phyloP scores from a whole-genome alignment of 2,113 vertebrate species.

The Haemorhous mexicanus region DNA sequence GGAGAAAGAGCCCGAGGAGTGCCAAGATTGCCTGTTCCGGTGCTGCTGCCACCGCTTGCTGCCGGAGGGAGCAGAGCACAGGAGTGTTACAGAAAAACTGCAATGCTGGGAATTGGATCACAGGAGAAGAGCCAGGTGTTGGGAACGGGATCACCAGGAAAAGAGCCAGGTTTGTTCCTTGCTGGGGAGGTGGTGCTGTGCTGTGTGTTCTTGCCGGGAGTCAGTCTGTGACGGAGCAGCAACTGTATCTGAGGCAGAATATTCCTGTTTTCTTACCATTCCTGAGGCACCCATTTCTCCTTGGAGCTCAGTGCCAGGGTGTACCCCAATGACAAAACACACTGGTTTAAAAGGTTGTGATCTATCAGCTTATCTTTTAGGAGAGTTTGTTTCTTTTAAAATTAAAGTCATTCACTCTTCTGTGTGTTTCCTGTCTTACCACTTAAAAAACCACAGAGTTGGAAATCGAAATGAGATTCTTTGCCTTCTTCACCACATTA shows the following conservation, averaged over 20 bases:
- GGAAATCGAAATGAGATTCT: neutral
- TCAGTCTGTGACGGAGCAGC: fast-evolving
- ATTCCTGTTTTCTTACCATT: neutral
- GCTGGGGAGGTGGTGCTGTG: neutral
- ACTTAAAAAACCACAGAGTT: neutral
- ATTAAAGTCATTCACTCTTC: neutral
- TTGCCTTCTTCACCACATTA: neutral
- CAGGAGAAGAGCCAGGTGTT: neutral
- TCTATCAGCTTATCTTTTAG: neutral
- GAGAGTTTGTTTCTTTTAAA: neutral
- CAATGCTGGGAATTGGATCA: neutral
- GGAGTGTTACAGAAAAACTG: neutral
- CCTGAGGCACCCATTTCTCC: fast-evolving
- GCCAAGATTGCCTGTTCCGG: neutral
- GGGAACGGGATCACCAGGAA: neutral
- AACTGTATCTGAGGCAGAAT: neutral
- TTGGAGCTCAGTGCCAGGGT: neutral
- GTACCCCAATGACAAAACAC: neutral
- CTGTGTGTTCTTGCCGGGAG: neutral
- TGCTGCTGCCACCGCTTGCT: neutral
- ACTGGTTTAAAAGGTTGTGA: neutral
- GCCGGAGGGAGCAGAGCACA: neutral
- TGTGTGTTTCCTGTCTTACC: neutral
- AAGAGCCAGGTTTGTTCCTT: neutral
- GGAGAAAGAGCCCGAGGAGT: neutral